Percentiles rank a stretch among this genome's conserved stretches.
These are phyloP conservation scores for Julus scandinavius DNA, from an alignment of 2,888 invertebrate genomes.

Conservation along the genomic window DNA sequence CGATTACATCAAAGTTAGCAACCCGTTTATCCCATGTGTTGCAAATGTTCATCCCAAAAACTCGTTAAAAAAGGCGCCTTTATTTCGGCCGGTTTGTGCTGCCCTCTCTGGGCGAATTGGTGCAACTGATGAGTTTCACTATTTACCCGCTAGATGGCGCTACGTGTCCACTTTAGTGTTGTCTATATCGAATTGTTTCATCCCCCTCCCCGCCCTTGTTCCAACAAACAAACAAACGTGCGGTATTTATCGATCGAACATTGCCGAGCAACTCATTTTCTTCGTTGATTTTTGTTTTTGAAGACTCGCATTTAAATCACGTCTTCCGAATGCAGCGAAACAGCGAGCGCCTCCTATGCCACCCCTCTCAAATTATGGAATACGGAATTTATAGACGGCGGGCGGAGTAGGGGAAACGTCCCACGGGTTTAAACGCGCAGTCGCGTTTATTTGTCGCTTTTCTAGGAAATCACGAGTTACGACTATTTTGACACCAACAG, in stretches of 20 bases:
- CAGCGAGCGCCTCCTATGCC: no score
- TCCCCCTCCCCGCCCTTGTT: not conserved
- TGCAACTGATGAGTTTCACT: not conserved
- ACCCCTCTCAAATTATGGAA: not conserved
- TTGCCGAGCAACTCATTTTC: not conserved
- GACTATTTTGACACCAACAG: not conserved
- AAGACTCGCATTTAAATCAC: constrained; percentile 43
- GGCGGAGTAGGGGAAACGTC: not conserved
- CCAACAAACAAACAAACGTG: not conserved
- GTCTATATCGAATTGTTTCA: not conserved
- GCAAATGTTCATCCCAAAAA: no score
- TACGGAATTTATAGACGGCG: not conserved
- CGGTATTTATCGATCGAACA: constrained; percentile 21
- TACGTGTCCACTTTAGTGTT: not conserved
- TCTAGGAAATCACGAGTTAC: constrained; percentile 14
- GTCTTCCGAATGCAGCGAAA: not conserved
- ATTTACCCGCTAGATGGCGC: not conserved
- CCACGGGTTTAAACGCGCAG: not conserved
- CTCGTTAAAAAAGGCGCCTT: not conserved
- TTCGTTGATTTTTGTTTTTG: constrained; percentile 37
- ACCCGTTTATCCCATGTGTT: no score
- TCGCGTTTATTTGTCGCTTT: not conserved
- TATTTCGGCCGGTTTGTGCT: not conserved
- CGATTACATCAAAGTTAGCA: no score
- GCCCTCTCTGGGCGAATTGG: not conserved